phyloP scores from a whole-genome alignment of 2,888 invertebrate genomes.

The Drepana falcataria region DNA sequence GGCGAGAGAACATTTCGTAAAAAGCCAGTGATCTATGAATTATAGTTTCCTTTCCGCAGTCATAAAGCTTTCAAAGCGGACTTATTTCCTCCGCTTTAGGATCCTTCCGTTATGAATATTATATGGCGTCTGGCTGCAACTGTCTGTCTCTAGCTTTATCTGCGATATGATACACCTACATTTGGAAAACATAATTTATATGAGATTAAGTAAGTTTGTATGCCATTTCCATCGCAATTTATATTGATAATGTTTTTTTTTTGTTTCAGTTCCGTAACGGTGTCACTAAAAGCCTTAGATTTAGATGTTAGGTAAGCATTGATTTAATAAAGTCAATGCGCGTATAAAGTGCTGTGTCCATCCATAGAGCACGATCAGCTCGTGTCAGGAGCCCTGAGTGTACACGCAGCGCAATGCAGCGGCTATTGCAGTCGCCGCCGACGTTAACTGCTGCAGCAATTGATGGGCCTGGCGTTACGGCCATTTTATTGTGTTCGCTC shows the following conservation, averaged over 20 bases:
- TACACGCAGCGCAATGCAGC: no score
- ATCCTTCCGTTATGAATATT: constrained; percentile 46
- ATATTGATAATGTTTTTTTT: no score
- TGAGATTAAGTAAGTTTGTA: no score
- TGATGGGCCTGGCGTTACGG: constrained; percentile 47
- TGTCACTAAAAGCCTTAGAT: no score
- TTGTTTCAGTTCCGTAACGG: no score
- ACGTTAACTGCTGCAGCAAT: constrained; percentile 54
- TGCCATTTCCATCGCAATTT: no score
- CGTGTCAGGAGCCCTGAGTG: no score
- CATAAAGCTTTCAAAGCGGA: constrained; percentile 24
- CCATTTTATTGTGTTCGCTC: constrained; percentile 35
- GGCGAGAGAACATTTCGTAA: constrained; percentile 1
- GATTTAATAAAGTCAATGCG: no score
- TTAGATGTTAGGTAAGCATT: no score
- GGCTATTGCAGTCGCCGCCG: constrained; percentile 18
- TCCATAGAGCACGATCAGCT: no score
- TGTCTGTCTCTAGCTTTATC: constrained; percentile 22
- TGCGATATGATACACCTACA: neutral
- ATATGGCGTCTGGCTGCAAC: constrained; percentile 32
- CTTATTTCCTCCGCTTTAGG: constrained; percentile 39
- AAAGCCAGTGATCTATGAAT: constrained; percentile 5
- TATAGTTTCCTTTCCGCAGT: constrained; percentile 17
- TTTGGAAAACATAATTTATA: no score
- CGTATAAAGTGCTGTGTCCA: no score